Base-by-base conservation (phyloP, 2,113 vertebrate genomes). In the Rhagologus leucostigma region DNA sequence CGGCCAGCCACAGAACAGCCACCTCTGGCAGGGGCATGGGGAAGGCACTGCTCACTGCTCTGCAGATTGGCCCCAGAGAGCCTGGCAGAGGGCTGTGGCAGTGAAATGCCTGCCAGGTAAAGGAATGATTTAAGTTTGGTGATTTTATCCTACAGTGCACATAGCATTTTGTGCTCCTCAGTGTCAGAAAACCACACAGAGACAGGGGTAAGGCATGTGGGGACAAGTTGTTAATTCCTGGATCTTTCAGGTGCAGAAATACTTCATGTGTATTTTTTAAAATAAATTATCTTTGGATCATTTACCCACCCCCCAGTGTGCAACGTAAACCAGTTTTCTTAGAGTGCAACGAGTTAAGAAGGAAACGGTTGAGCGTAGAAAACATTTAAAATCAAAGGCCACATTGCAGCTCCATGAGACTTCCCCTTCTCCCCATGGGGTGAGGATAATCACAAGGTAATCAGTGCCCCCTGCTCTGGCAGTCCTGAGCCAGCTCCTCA, bases 301-400 rank as follows among this genome's bases (percentile, higher is more conserved):
- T 55, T 44, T 20, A 33, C 3, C 3, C 7, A 16, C 15, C 8
- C 5, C 27, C 0, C 2, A 9, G 24, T 29, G 26, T 42, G 56
- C 56, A 64, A 27, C 21, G 55, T 21, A 16, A 73, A 42, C 39
- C 60, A 30, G 22, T 11, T 46, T 19, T 49, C 33, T 80, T 16
- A 57, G 60, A 39, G 18, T 39, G 60, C 33, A 67, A 13, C 2
- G 32, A 84, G n/a, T 55, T 53, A 64, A 79, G 39, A 74, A 29
- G 53, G 53, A 91, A 79, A 89, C 82, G 18, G 17, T 10, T 52
- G 42, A n/a, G 29, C 4, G 1, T 1, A 49, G 29, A 78, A 89
- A 87, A 56, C 6, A 6, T 35, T 69, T 63, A 30, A 89, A 94
- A 92, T 52, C 22, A 53, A 94, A 89, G 57, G 41, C 92, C 70